Conservation (phyloP, 2,888 invertebrate genomes). For the Hirtodrosophila trivittata region DNA sequence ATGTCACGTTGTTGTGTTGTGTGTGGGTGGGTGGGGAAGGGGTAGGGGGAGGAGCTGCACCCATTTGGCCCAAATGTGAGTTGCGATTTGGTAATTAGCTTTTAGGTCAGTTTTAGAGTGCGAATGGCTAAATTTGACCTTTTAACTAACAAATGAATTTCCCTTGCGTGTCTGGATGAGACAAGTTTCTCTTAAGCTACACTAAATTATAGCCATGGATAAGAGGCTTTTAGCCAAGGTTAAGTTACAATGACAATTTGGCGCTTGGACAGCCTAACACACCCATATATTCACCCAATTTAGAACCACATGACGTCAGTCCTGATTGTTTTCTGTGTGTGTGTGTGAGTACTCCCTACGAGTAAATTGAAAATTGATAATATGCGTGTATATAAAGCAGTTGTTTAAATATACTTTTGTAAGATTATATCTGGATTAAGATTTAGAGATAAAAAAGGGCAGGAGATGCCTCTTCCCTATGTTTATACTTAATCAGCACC, state of each 20-base stretch:
- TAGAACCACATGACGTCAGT: conserved; percentile 43
- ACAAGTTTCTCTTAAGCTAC: conserved; percentile 28
- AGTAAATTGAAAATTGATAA: no score
- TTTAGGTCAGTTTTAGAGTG: conserved; percentile 48
- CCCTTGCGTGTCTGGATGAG: conserved; percentile 63
- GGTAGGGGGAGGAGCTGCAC: conserved; percentile 36
- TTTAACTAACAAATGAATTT: conserved; percentile 46
- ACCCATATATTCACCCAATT: conserved; percentile 15
- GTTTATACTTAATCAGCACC: no score
- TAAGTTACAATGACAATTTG: conserved; percentile 49
- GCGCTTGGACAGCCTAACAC: conserved; percentile 23
- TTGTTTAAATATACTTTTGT: no score
- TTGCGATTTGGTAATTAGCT: conserved; percentile 46
- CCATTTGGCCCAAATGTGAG: conserved; percentile 39
- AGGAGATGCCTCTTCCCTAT: no score
- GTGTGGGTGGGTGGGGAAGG: no score
- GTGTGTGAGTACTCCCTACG: neutral
- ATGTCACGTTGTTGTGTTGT: neutral
- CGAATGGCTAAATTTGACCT: no score
- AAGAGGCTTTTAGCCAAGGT: conserved; percentile 45
- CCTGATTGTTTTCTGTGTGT: conserved; percentile 10
- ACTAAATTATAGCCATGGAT: conserved; percentile 39
- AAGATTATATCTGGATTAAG: no score
- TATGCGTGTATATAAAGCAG: no score
- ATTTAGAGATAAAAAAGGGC: no score